phyloP scores from a whole-genome alignment of 2,888 invertebrate genomes.

The Odontocerum albicorne region DNA sequence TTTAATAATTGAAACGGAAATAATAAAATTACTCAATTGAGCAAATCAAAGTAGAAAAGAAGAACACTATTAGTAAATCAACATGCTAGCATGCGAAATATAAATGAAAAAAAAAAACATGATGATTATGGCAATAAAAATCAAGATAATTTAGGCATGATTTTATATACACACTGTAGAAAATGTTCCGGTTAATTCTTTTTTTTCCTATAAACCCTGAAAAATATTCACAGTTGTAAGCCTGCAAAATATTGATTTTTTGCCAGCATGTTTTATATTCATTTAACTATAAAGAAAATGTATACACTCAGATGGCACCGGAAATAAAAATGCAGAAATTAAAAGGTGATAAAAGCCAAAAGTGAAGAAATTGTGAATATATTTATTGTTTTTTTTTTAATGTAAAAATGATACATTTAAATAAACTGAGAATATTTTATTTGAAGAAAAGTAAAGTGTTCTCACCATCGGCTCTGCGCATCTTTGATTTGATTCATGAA shows the following conservation, averaged over 20 bases:
- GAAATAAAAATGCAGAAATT: background rate
- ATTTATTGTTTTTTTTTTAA: background rate
- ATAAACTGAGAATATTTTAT: background rate
- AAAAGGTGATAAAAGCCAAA: slow-evolving; percentile 3
- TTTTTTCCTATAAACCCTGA: background rate
- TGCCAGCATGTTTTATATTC: background rate
- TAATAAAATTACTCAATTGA: too few species aligned
- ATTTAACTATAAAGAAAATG: slow-evolving; percentile 1
- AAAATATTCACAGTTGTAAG: background rate
- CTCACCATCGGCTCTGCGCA: slow-evolving; percentile 30
- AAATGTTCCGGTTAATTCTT: background rate
- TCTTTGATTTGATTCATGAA: slow-evolving; percentile 16
- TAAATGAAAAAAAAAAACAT: slow-evolving; percentile 1
- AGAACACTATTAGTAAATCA: slow-evolving; percentile 4
- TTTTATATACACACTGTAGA: too few species aligned
- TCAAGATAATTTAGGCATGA: background rate
- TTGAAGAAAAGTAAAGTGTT: too few species aligned
- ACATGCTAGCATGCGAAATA: slow-evolving; percentile 13
- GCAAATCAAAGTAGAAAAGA: too few species aligned
- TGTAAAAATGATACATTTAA: background rate
- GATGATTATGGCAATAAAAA: background rate
- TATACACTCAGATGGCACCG: slow-evolving; percentile 1
- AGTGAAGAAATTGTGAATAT: background rate
- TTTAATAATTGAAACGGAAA: too few species aligned
- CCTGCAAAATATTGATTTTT: background rate